A percentile compares a stretch with the other conserved stretches of the same genome.
These are phyloP conservation scores for Chiroxiphia lanceolata DNA, from an alignment of 2,797 vertebrate genomes.

Conservation along the genomic window DNA sequence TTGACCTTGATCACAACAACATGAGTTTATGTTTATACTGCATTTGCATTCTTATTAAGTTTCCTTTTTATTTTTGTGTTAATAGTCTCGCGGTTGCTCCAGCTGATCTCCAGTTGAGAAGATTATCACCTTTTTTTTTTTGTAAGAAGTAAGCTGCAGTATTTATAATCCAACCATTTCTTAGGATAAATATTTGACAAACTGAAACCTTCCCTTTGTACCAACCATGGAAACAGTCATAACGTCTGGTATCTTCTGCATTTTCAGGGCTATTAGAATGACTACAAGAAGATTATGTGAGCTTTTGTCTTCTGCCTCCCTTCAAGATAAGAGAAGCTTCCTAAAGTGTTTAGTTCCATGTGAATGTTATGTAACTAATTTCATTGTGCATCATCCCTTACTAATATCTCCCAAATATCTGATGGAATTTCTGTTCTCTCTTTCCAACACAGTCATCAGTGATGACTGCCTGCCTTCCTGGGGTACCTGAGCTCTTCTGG, in stretches of 20 bases:
- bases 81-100: background rate
- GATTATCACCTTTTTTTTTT: background rate
- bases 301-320: background rate
- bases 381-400: background rate
- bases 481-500: background rate
- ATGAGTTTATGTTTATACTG: background rate
- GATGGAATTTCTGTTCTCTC: background rate
- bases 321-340: background rate
- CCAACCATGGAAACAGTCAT: background rate
- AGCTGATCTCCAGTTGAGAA: conserved; percentile 9
- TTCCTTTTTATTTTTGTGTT: background rate
- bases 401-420: background rate
- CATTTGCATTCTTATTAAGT: conserved; percentile 3
- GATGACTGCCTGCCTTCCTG: background rate
- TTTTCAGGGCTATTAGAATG: background rate
- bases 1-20: background rate
- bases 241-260: background rate
- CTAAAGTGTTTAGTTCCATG: background rate
- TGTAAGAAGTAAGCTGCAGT: background rate
- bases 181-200: background rate
- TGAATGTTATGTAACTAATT: background rate
- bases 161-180: background rate
- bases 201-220: background rate
- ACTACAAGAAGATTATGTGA: conserved; percentile 3
- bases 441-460: background rate